Evolutionary conservation across 2,888 invertebrate genomes (phyloP).

Genomic region (Parnassius smintheus): DNA sequence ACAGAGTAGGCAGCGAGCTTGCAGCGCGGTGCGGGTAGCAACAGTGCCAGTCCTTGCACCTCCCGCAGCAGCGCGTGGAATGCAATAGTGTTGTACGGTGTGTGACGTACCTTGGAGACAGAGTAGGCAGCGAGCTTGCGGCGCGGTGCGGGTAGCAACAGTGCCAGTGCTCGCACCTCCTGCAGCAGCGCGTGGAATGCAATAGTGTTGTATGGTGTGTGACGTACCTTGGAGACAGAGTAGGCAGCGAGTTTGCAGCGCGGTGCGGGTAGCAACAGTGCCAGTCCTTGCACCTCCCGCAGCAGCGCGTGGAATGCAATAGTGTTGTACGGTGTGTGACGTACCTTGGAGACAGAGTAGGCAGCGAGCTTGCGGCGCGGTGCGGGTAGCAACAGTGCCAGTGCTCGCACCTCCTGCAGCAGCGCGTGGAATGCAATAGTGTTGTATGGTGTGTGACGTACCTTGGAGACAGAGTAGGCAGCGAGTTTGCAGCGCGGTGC

Average conservation of each 20-base stretch:
- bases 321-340: neutral
- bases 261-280: no score
- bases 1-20: no score
- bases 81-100: neutral
- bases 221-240: no score
- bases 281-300: no score
- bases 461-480: no score
- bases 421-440: slow-evolving; percentile 87
- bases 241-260: no score
- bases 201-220: slow-evolving; percentile 40
- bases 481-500: no score
- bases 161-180: slow-evolving; percentile 88
- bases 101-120: slow-evolving; percentile 83
- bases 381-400: slow-evolving; percentile 84
- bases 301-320: no score
- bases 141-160: slow-evolving; percentile 84
- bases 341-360: slow-evolving; percentile 88
- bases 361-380: slow-evolving; percentile 88
- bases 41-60: no score
- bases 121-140: slow-evolving; percentile 89
- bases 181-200: slow-evolving; percentile 89
- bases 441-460: no score
- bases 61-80: no score
- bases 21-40: no score
- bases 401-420: slow-evolving; percentile 87